Conservation (phyloP, 1,140 invertebrate genomes). For the Apolygus lucorum region DNA sequence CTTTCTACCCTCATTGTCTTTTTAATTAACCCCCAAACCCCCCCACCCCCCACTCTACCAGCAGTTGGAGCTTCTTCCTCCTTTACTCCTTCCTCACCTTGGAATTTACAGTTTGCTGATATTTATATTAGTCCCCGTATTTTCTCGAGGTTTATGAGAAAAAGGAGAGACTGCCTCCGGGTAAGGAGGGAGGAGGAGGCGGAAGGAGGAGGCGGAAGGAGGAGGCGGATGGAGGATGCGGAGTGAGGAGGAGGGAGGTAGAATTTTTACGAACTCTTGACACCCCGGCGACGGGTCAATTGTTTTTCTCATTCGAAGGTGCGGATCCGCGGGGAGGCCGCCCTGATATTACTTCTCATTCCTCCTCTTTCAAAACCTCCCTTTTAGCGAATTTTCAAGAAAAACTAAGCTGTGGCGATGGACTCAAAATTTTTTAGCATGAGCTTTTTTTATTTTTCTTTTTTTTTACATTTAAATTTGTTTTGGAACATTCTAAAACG, state of each 20-base stretch:
- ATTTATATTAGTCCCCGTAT: background rate
- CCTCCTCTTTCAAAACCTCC: too few species aligned
- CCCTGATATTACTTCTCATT: background rate
- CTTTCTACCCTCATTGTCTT: background rate
- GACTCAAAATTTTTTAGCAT: too few species aligned
- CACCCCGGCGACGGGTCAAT: background rate
- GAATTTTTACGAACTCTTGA: background rate
- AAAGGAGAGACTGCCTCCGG: too few species aligned
- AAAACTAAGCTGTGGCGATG: too few species aligned
- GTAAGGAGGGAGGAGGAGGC: background rate
- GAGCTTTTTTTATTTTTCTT: too few species aligned
- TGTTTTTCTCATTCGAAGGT: background rate
- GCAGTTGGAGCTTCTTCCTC: background rate
- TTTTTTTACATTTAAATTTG: too few species aligned
- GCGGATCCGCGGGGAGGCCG: background rate
- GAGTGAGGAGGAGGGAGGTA: background rate
- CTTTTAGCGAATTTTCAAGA: too few species aligned
- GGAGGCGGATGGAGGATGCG: background rate
- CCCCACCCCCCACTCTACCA: background rate
- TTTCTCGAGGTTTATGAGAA: background rate
- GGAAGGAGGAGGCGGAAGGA: slow-evolving; percentile 8
- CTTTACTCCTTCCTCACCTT: background rate
- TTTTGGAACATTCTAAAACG: too few species aligned
- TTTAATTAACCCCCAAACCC: background rate
- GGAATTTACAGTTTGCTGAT: background rate